Percentiles rank a stretch among this genome's conserved stretches.
These are phyloP conservation scores for Dipodomys ordii DNA, from an alignment of 2,113 vertebrate species.

Conservation along the genomic window DNA sequence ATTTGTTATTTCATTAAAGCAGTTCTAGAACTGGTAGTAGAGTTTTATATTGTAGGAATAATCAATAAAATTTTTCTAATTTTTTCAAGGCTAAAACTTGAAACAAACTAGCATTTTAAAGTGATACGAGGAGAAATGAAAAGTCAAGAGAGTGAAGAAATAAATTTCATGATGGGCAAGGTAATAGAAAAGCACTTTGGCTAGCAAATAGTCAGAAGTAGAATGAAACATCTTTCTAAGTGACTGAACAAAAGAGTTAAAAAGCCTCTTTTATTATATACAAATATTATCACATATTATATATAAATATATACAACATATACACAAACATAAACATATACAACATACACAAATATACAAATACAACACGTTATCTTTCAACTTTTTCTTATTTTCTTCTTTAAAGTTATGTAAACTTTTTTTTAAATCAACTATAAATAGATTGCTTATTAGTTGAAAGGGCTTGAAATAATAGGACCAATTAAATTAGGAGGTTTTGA, in stretches of 20 bases:
- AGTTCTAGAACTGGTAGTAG: constrained; percentile 1
- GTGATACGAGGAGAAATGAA: constrained; percentile 24
- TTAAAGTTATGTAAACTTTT: constrained; percentile 54
- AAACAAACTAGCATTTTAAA: constrained; percentile 47
- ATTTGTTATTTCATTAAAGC: constrained; percentile 53
- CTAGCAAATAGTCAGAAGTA: constrained; percentile 41
- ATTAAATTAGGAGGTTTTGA: constrained; percentile 50
- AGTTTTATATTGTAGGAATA: constrained; percentile 38
- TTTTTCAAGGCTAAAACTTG: constrained; percentile 47
- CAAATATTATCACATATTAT: not conserved
- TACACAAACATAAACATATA: not conserved
- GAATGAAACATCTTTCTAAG: constrained; percentile 39
- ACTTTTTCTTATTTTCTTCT: constrained; percentile 52
- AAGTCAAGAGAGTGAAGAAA: constrained; percentile 25
- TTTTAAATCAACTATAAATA: constrained; percentile 68
- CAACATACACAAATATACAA: not conserved
- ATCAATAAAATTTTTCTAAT: constrained; percentile 46
- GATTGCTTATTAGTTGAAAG: constrained; percentile 39
- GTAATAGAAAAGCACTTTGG: constrained; percentile 49
- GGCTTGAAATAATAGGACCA: constrained; percentile 49
- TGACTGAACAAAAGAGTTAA: not conserved
- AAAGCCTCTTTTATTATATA: not conserved
- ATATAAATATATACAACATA: no score
- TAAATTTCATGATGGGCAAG: not conserved
- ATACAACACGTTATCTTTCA: not conserved